phyloP scores from a whole-genome alignment of 2,888 invertebrate species.

The Hedychridium roseum region DNA sequence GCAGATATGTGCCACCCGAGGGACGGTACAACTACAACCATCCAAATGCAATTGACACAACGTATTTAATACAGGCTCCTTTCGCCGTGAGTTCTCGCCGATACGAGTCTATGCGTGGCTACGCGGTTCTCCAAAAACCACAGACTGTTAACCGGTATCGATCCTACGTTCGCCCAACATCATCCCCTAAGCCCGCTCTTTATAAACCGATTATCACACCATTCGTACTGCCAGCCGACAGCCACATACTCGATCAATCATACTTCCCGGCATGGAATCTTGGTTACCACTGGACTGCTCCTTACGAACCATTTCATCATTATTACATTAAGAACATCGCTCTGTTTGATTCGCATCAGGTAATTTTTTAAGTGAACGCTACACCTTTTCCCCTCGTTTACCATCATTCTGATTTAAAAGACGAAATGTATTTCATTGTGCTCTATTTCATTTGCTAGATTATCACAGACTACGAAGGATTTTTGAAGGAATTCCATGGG shows the following conservation, averaged over 20 bases:
- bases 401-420: slow-evolving; percentile 7
- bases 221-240: slow-evolving; percentile 38
- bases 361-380: slow-evolving; percentile 6
- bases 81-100: slow-evolving; percentile 23
- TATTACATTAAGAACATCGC: slow-evolving; percentile 39
- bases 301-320: slow-evolving; percentile 41
- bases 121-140: not conserved
- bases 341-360: slow-evolving; percentile 49
- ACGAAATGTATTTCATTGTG: not conserved
- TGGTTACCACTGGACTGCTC: slow-evolving; percentile 43
- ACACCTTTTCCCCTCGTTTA: not conserved
- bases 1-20: slow-evolving; percentile 66
- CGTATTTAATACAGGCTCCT: slow-evolving; percentile 67
- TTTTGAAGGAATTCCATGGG: slow-evolving; percentile 41
- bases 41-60: slow-evolving; percentile 68
- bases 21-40: slow-evolving; percentile 64
- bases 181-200: slow-evolving; percentile 30
- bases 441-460: slow-evolving; percentile 31
- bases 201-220: slow-evolving; percentile 48
- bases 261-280: slow-evolving; percentile 41
- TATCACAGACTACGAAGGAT: slow-evolving; percentile 47
- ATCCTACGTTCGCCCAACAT: slow-evolving; percentile 12
- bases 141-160: slow-evolving; percentile 12
- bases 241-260: slow-evolving; percentile 20
- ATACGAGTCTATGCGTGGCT: slow-evolving; percentile 12